Conservation (phyloP, 2,797 vertebrate genomes). For the Sebastes matsubarae region DNA sequence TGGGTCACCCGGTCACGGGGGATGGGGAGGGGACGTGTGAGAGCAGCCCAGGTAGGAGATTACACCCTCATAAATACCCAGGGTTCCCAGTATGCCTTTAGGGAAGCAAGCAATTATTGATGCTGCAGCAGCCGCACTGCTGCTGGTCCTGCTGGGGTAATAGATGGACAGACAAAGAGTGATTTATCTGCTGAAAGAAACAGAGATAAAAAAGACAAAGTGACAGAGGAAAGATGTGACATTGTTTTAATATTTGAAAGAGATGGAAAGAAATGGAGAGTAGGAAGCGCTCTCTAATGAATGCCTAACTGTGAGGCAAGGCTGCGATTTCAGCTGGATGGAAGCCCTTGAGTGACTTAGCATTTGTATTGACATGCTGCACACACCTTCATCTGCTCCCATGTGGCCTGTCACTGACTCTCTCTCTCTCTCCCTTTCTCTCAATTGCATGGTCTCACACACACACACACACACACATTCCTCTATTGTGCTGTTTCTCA, state of each 20-base stretch:
- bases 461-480: constrained; percentile 13
- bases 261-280: not conserved
- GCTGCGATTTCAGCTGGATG: constrained; percentile 35
- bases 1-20: constrained; percentile 48
- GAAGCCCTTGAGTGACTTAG: constrained; percentile 61
- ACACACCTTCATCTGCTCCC: constrained; percentile 54
- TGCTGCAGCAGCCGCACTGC: constrained; percentile 20
- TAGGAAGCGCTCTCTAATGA: not conserved
- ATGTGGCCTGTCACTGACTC: constrained; percentile 8
- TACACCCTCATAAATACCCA: constrained; percentile 52
- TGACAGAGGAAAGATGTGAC: constrained; percentile 7
- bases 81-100: constrained; percentile 18
- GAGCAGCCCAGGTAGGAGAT: constrained; percentile 71
- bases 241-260: constrained; percentile 20
- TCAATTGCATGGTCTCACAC: constrained; percentile 3
- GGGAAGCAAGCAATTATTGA: constrained; percentile 44
- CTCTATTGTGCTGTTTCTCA: constrained; percentile 39
- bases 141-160: not conserved
- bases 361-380: constrained; percentile 69
- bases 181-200: constrained; percentile 18
- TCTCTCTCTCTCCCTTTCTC: not conserved
- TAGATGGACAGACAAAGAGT: not conserved
- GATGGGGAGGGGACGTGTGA: constrained; percentile 37
- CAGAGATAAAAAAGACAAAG: not conserved
- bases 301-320: constrained; percentile 13